Evolutionary conservation across 2,113 vertebrate species (phyloP), one percentile per base, ranked within the genome.

Genomic region (Copsychus sechellarum): DNA sequence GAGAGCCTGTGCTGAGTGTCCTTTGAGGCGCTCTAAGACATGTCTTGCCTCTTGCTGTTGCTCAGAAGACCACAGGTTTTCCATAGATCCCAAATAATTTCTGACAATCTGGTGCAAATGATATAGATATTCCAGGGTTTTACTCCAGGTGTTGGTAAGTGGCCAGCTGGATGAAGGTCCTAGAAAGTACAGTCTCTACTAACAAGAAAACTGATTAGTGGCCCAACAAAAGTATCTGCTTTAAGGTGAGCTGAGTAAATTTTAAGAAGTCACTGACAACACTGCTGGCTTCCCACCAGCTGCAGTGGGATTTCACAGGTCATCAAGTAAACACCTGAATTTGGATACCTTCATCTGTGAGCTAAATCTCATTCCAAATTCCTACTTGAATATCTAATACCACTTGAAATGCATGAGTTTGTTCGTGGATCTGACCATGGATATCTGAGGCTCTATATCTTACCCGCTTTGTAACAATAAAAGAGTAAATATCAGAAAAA

Each of bases 401-500:
- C 51, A 95, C 86, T 95, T 92, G 86, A 96, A 95, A 92, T 71
- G 43, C 80, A 78, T 70, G 40, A 91, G n/a, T 40, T 74, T 16
- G 1, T 83, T 83, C 0, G 0, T 70, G 66, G 36, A 81, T 90
- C 81, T 88, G 79, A 70, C 67, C 42, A 42, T 83, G 53, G 23
- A 51, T 92, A 71, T 76, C 87, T 79, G 69, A 82, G 47, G 25
- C n/a, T 92, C 40, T 89, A 1, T 64, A 57, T 92, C 86, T 89
- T 79, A 69, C 57, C 48, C 0, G 3, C 67, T 77, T 90, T 94
- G 71, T 51, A 90, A 92, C 81, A 97, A 81, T 74, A 57, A 88
- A 94, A 86, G 50, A 90, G 38, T 85, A 90, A 86, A 94, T 90
- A 95, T 57, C 58, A 91, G 71, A 20, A 76, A 79, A 93, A 81